phyloP scores from a whole-genome alignment of 2,797 vertebrate genomes.

The Mus spretus region DNA sequence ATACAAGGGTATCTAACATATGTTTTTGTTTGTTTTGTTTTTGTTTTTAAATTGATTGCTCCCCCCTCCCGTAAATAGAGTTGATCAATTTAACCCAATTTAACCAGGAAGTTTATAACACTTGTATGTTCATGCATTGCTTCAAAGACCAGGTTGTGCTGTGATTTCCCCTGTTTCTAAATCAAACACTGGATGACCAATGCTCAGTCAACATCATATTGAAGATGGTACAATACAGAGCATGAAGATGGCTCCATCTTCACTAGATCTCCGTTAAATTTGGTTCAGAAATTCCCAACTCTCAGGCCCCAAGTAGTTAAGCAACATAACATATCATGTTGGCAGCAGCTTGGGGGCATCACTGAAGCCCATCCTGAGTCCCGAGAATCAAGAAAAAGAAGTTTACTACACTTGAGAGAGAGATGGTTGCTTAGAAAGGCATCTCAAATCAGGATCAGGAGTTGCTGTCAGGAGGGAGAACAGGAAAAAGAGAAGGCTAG shows the following conservation, averaged over 20 bases:
- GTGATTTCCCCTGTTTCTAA: neutral
- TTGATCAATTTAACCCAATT: neutral
- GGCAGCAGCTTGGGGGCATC: neutral
- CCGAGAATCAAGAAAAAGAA: slow-evolving; percentile 37
- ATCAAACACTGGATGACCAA: neutral
- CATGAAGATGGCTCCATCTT: neutral
- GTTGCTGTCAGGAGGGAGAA: neutral
- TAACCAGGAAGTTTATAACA: slow-evolving; percentile 31
- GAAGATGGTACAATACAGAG: neutral
- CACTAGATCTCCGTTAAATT: neutral
- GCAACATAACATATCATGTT: neutral
- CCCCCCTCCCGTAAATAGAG: neutral
- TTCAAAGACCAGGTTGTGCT: neutral
- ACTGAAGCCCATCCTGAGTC: neutral
- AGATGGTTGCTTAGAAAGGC: neutral
- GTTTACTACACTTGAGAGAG: neutral
- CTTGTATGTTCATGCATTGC: neutral
- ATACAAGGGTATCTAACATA: neutral
- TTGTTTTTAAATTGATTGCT: neutral
- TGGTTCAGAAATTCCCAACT: neutral
- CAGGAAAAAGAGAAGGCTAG: neutral
- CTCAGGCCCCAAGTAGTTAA: neutral
- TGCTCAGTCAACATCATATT: neutral
- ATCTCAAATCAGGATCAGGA: neutral
- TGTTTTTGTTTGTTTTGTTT: neutral